A percentile compares a stretch with the other conserved stretches of the same genome.
These are phyloP conservation scores for Alloplasta piceator DNA, from an alignment of 2,888 invertebrate species.

Conservation along the genomic window DNA sequence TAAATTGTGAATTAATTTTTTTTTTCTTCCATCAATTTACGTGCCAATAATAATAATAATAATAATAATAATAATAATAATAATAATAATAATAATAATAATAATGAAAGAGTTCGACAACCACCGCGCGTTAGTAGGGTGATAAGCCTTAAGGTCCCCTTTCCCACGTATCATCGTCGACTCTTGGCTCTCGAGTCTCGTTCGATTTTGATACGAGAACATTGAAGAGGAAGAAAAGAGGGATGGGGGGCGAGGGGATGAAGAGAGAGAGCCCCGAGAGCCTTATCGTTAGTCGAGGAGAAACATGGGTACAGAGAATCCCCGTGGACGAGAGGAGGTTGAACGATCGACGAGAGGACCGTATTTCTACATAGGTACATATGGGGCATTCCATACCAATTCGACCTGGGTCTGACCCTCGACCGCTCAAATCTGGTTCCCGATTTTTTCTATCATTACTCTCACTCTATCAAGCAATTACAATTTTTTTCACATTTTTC, in stretches of 20 bases:
- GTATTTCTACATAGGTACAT: conserved; percentile 35
- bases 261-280: conserved; percentile 27
- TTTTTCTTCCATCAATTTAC: too few species aligned
- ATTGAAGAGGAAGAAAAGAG: background rate
- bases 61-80: too few species aligned
- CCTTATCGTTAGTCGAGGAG: conserved; percentile 61
- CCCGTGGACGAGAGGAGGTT: conserved; percentile 62
- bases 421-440: too few species aligned
- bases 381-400: too few species aligned
- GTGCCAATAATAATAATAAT: too few species aligned
- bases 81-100: too few species aligned
- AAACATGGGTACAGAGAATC: conserved; percentile 59
- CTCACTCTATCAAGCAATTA: too few species aligned
- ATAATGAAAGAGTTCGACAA: conserved; percentile 20
- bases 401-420: too few species aligned
- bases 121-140: conserved; percentile 40
- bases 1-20: too few species aligned
- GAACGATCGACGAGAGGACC: conserved; percentile 68
- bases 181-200: conserved; percentile 55
- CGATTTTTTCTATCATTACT: too few species aligned
- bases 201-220: conserved; percentile 66
- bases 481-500: too few species aligned
- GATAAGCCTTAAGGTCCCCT: conserved; percentile 55
- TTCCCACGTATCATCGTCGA: conserved; percentile 42
- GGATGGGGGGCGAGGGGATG: conserved; percentile 32